phyloP scores from a whole-genome alignment of 2,888 invertebrate genomes.

The Hydraecia micacea region DNA sequence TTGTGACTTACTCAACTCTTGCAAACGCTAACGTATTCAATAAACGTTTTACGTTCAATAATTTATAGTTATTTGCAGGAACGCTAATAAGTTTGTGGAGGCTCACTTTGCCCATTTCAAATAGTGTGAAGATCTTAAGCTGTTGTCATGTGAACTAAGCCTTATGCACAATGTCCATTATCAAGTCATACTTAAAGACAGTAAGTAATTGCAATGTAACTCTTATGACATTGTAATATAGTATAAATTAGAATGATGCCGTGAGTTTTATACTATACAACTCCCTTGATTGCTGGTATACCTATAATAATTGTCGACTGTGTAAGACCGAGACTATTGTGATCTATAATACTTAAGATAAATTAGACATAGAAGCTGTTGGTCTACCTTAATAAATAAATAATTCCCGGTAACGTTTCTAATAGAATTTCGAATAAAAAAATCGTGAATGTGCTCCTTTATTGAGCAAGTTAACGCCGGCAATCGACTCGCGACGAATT shows the following conservation, averaged over 20 bases:
- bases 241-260: not conserved
- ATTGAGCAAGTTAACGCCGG: not conserved
- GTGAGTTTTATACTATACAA: not conserved
- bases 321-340: no score
- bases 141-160: conserved; percentile 7
- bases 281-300: no score
- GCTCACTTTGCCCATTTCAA: not conserved
- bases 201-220: not conserved
- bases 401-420: no score
- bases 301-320: no score
- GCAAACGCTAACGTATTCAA: not conserved
- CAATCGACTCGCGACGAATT: not conserved
- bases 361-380: no score
- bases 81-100: not conserved
- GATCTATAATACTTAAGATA: no score
- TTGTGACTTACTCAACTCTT: not conserved
- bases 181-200: not conserved
- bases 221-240: not conserved
- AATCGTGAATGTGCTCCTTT: not conserved
- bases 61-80: not conserved
- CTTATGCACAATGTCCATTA: not conserved
- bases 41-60: not conserved
- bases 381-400: no score
- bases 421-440: no score
- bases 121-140: not conserved